Conservation (phyloP, 2,113 vertebrate genomes). For the Meleagris gallopavo region DNA sequence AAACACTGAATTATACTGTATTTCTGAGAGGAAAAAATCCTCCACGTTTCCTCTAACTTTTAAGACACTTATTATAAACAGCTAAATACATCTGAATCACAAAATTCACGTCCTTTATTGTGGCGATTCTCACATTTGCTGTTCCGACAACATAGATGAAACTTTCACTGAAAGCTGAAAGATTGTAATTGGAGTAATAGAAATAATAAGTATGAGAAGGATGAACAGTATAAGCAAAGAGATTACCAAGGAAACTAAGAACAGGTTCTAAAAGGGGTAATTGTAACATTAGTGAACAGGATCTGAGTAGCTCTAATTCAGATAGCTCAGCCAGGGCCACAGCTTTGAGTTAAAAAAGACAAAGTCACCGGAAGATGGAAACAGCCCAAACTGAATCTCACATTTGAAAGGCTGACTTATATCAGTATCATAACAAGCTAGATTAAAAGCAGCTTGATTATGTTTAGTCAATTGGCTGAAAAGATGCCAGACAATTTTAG, state of each 20-base stretch:
- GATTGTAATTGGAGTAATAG: slow-evolving; percentile 16
- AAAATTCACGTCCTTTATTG: neutral
- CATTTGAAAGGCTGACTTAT: neutral
- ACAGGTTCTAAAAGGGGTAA: neutral
- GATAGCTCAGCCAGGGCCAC: neutral
- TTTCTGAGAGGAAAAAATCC: neutral
- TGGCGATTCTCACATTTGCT: neutral
- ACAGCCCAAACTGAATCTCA: neutral
- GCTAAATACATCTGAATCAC: neutral
- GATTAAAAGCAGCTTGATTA: neutral
- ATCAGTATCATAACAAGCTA: neutral
- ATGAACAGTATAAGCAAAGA: neutral
- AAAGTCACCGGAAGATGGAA: neutral
- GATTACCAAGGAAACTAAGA: slow-evolving; percentile 5
- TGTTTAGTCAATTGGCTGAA: neutral
- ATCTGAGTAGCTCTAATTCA: neutral
- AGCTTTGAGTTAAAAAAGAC: neutral
- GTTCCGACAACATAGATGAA: neutral
- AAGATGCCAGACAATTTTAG: neutral
- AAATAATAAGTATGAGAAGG: slow-evolving; percentile 35
- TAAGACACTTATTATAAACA: neutral
- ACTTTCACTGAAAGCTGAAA: slow-evolving; percentile 6
- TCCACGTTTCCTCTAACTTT: neutral
- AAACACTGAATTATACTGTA: neutral
- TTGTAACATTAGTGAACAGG: neutral